Evolutionary conservation across 1,140 invertebrate genomes (phyloP).

Genomic region (Psilanteris sp.): DNA sequence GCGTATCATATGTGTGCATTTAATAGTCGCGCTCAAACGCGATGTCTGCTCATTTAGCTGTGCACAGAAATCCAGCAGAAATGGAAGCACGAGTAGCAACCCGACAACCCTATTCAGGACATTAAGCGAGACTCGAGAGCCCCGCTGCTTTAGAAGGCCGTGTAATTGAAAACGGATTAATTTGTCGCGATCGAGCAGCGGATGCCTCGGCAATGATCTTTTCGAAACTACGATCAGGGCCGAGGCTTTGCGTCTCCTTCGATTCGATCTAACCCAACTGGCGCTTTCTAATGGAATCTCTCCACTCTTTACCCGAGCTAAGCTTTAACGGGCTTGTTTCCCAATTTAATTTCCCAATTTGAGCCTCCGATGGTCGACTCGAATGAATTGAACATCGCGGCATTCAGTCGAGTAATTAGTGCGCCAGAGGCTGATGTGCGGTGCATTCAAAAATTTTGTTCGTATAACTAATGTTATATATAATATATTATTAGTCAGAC

Average conservation of each 20-base stretch:
- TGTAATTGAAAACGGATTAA: slow-evolving; percentile 71
- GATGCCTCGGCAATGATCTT: slow-evolving; percentile 58
- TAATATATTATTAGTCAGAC: slow-evolving; percentile 34
- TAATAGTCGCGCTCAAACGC: slow-evolving; percentile 42
- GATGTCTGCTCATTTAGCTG: slow-evolving; percentile 47
- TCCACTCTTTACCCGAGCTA: slow-evolving; percentile 48
- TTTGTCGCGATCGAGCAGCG: slow-evolving; percentile 61
- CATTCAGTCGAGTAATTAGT: slow-evolving; percentile 60
- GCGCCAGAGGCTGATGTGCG: slow-evolving; percentile 16
- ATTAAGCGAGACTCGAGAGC: slow-evolving; percentile 63
- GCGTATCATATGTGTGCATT: slow-evolving; percentile 33
- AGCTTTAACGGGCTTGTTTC: slow-evolving; percentile 59
- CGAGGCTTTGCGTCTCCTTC: slow-evolving; percentile 49
- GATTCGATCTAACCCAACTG: slow-evolving; percentile 47
- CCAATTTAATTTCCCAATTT: slow-evolving; percentile 64
- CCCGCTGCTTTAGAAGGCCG: slow-evolving; percentile 43
- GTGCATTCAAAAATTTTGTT: slow-evolving; percentile 37
- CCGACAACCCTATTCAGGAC: slow-evolving; percentile 62
- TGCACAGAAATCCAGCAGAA: slow-evolving; percentile 46
- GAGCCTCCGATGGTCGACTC: slow-evolving; percentile 44
- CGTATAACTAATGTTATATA: slow-evolving; percentile 37
- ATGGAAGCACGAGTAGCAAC: slow-evolving; percentile 49
- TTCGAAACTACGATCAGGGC: slow-evolving; percentile 52
- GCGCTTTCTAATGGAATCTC: slow-evolving; percentile 56
- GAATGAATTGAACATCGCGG: slow-evolving; percentile 51